Conservation (phyloP, 2,797 vertebrate genomes). For the Cossypha caffra region DNA sequence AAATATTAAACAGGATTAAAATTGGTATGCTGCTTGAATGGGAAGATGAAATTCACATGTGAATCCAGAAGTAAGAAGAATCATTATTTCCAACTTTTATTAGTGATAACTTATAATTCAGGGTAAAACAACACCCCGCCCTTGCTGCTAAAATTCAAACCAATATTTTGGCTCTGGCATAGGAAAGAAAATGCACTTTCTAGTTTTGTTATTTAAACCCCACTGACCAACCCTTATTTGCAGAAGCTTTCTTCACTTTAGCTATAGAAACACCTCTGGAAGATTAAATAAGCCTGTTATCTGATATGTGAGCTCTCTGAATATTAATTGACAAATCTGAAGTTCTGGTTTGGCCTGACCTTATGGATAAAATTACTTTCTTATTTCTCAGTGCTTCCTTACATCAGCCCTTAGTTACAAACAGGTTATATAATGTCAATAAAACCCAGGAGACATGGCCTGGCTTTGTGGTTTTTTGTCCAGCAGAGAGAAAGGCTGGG, state of each 20-base stretch:
- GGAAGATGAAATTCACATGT: background rate
- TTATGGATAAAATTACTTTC: background rate
- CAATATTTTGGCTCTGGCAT: background rate
- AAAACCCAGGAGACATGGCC: background rate
- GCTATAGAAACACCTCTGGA: background rate
- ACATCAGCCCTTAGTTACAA: background rate
- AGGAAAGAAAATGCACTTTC: background rate
- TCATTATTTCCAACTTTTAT: background rate
- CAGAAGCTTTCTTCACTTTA: background rate
- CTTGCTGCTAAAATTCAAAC: background rate
- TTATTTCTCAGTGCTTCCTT: background rate
- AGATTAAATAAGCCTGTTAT: background rate
- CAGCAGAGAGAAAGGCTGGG: background rate
- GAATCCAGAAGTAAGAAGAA: background rate
- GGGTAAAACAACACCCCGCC: background rate
- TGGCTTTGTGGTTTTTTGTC: background rate
- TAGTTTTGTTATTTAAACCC: background rate
- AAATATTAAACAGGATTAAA: slow-evolving; percentile 29
- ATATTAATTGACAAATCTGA: background rate
- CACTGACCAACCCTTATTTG: background rate
- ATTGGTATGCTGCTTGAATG: background rate
- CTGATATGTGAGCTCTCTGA: background rate
- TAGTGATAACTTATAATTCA: background rate
- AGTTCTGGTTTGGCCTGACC: background rate
- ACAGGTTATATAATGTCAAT: background rate